These are phyloP conservation scores for Mechanitis mazaeus DNA, from an alignment of 2,888 invertebrate species.

Conservation along the genomic window DNA sequence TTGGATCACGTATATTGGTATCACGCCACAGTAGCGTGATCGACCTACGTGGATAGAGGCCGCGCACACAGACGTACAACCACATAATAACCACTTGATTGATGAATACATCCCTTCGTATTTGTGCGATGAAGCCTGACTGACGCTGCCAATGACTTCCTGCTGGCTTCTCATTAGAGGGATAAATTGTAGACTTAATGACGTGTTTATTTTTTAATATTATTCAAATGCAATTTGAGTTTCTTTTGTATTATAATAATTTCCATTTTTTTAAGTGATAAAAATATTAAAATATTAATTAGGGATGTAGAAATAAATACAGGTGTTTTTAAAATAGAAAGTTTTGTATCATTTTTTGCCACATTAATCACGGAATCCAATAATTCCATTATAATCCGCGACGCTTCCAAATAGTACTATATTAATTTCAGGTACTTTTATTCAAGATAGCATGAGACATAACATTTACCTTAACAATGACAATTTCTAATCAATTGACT, in stretches of 20 bases:
- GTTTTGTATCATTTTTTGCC: slow-evolving; percentile 14
- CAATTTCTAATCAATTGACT: neutral
- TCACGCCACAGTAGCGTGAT: slow-evolving; percentile 27
- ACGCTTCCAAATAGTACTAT: slow-evolving; percentile 31
- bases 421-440: slow-evolving; percentile 28
- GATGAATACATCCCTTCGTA: slow-evolving; percentile 38
- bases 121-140: slow-evolving; percentile 30
- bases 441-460: slow-evolving; percentile 27
- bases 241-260: too few species aligned
- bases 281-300: too few species aligned
- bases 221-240: neutral
- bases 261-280: too few species aligned
- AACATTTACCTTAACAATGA: slow-evolving; percentile 9
- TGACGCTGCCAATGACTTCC: slow-evolving; percentile 32
- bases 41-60: slow-evolving; percentile 23
- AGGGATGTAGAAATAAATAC: neutral
- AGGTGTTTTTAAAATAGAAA: slow-evolving; percentile 7
- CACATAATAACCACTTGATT: slow-evolving; percentile 41
- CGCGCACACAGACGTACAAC: slow-evolving; percentile 32
- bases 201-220: neutral
- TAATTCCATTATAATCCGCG: slow-evolving; percentile 23
- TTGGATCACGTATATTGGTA: slow-evolving; percentile 10
- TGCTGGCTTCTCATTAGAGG: slow-evolving; percentile 22
- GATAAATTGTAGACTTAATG: slow-evolving; percentile 18
- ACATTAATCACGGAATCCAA: slow-evolving; percentile 21